Evolutionary conservation across 1,140 invertebrate genomes (phyloP), one percentile per base, ranked within the genome.

Genomic region (Triops cancriformis): DNA sequence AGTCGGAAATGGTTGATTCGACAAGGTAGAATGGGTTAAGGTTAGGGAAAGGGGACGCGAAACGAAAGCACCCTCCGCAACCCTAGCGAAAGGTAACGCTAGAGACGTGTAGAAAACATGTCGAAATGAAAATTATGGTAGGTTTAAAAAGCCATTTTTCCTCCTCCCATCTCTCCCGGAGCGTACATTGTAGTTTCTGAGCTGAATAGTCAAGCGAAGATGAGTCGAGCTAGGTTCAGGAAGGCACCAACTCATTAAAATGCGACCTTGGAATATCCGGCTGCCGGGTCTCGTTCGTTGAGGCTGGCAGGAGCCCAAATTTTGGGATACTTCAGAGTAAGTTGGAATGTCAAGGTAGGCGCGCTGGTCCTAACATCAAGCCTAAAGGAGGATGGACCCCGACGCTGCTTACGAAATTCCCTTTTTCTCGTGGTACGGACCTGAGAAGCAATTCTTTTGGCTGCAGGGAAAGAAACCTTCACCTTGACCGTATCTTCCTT

Each of bases 311-410:
- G 51, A 64, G 23, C 51, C 51, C 51, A 64, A 64, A n/a, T 23
- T 18, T n/a, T 64, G 51, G 31, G 23, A 64, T 64, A 64, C 51
- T 64, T 64, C 51, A 37, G 31, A 37, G 31, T 14, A 18, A 64
- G 51, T 64, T 64, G 51, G 51, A 64, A 64, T 64, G 51, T 23
- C 51, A 64, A 64, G 51, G 51, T 64, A 64, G 51, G 51, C 51
- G 51, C 23, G n/a, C 51, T 64, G 14, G 51, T 64, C 14, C 51
- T 64, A 64, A 64, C 51, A 23, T 9, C 51, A n/a, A 64, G 51
- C 51, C 51, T 23, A 64, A 64, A 37, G 18, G 51, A 64, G 51
- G 51, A 18, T 64, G 51, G 51, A 23, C 23, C 3, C 51, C 14
- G 23, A 14, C 23, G 51, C 6, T 64, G 51, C 51, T 64, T 23